phyloP scores from a whole-genome alignment of 2,113 vertebrate genomes.

The Sinocyclocheilus rhinocerous region DNA sequence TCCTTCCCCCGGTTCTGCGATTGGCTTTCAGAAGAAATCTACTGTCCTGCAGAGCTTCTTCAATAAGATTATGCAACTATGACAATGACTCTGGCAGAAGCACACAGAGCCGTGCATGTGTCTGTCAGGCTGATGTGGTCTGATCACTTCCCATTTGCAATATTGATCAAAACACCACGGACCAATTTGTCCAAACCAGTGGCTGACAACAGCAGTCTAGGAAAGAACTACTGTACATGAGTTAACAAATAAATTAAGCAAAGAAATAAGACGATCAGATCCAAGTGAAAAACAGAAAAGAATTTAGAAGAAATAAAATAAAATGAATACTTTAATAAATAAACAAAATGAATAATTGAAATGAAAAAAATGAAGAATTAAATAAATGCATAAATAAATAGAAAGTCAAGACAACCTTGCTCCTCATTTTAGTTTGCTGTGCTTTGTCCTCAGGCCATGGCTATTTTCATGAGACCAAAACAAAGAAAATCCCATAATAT shows the following conservation, averaged over 20 bases:
- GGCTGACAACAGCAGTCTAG: background rate
- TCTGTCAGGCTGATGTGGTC: background rate
- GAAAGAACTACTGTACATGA: background rate
- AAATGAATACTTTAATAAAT: background rate
- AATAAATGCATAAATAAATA: background rate
- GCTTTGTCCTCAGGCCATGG: background rate
- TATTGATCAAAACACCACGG: background rate
- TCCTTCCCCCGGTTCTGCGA: background rate
- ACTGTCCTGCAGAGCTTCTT: conserved; percentile 26
- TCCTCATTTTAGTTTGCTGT: background rate
- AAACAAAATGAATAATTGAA: no score
- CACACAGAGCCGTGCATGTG: background rate
- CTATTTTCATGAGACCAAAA: background rate
- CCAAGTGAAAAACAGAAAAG: background rate
- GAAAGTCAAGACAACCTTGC: no score
- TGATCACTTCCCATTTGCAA: background rate
- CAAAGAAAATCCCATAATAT: conserved; percentile 3
- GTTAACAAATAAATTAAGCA: background rate
- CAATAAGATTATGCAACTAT: conserved; percentile 47
- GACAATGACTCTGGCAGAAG: conserved; percentile 24
- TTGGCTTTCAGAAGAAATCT: background rate
- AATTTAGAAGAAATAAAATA: background rate
- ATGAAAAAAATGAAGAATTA: no score
- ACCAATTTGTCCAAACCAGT: background rate
- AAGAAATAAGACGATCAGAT: background rate